Evolutionary conservation across 2,888 invertebrate genomes (phyloP).

Genomic region (Scaptomyza polygonia): DNA sequence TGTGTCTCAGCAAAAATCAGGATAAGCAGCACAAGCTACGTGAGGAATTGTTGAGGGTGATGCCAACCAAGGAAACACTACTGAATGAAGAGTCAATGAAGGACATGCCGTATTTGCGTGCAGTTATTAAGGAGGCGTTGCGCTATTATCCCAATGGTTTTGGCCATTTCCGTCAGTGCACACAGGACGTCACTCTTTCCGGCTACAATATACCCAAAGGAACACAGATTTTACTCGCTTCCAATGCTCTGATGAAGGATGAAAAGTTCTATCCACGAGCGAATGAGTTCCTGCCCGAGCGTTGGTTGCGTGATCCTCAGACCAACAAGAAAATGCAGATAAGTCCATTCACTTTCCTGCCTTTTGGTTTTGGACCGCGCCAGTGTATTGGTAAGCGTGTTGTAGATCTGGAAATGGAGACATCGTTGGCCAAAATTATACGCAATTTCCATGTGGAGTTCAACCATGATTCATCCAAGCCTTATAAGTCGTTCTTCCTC

Average conservation of each 20-base stretch:
- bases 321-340: conserved; percentile 44
- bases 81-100: conserved; percentile 84
- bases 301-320: conserved; percentile 86
- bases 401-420: conserved; percentile 89
- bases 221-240: conserved; percentile 89
- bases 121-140: conserved; percentile 89
- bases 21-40: conserved; percentile 88
- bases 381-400: conserved; percentile 89
- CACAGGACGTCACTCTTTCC: conserved; percentile 86
- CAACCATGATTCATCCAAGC: conserved; percentile 67
- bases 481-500: conserved; percentile 64
- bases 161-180: conserved; percentile 86
- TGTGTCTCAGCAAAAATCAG: conserved; percentile 87
- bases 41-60: conserved; percentile 85
- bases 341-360: conserved; percentile 86
- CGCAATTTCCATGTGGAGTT: conserved; percentile 77
- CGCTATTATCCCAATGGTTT: conserved; percentile 87
- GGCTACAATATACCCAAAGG: conserved; percentile 88
- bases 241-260: conserved; percentile 86
- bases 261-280: conserved; percentile 87
- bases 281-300: conserved; percentile 88
- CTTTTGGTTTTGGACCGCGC: conserved; percentile 89
- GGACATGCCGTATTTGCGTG: conserved; percentile 87
- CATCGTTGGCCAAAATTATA: conserved; percentile 83
- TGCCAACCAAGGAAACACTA: conserved; percentile 83